A percentile compares a stretch with the other conserved stretches of the same genome.
Conservation (phyloP, 2,113 vertebrate genomes). For the Emydura subglobosa region DNA sequence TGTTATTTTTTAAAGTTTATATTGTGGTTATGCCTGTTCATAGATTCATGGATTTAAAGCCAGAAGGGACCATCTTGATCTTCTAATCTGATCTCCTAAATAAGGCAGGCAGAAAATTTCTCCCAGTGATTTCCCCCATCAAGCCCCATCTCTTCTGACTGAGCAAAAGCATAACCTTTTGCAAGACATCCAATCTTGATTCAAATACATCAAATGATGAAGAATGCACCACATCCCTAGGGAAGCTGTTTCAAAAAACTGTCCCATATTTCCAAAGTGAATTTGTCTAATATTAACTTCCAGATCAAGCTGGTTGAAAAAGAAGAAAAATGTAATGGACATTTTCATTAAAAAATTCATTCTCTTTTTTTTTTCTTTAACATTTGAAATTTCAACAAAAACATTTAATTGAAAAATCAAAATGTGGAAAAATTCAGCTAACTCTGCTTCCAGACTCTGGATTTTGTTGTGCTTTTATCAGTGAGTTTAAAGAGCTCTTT, state of each 20-base stretch:
- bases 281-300: conserved; percentile 7
- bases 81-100: conserved; percentile 14
- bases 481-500: background rate
- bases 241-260: background rate
- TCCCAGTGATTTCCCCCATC: background rate
- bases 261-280: background rate
- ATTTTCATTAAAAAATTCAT: background rate
- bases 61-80: background rate
- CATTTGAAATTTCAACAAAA: conserved; percentile 1
- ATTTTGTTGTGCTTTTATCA: background rate
- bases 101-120: conserved; percentile 15
- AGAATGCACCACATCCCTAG: background rate
- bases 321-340: background rate
- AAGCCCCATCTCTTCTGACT: background rate
- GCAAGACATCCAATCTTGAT: background rate
- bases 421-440: background rate
- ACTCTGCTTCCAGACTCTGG: background rate
- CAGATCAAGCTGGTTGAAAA: background rate
- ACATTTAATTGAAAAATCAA: background rate
- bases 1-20: too few relatives aligned
- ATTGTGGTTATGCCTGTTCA: background rate
- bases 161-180: background rate
- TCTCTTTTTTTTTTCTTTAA: background rate
- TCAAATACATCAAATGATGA: conserved; percentile 8
- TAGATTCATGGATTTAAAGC: background rate